Evolutionary conservation across 30 jellyfish, hydroid and myxozoan species (phyloP).

Genomic region (Euphysa ruthae): DNA sequence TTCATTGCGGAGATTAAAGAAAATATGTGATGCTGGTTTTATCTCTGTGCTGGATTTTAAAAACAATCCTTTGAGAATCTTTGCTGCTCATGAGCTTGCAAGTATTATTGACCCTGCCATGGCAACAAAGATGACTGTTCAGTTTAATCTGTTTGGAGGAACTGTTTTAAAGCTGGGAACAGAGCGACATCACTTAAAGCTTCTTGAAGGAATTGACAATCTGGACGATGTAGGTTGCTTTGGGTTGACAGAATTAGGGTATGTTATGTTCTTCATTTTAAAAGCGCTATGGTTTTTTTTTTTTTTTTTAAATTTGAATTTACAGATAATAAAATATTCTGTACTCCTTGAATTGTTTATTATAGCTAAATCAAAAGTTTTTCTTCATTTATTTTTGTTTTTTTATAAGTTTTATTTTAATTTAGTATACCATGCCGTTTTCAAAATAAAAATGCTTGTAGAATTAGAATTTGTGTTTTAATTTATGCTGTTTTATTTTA

Average conservation of each 20-base stretch:
- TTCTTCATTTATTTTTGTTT: too few relatives aligned
- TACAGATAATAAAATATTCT: too few relatives aligned
- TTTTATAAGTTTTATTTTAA: too few relatives aligned
- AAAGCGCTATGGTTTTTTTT: too few relatives aligned
- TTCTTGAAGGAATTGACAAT: conserved; percentile 60
- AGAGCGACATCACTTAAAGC: conserved; percentile 63
- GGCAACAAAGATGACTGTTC: conserved; percentile 93
- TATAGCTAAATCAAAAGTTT: too few relatives aligned
- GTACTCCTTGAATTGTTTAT: too few relatives aligned
- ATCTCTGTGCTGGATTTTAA: conserved; percentile 73
- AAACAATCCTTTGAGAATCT: conserved; percentile 64
- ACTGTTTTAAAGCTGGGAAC: conserved; percentile 82
- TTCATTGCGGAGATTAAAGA: conserved; percentile 62
- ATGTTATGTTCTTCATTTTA: too few relatives aligned
- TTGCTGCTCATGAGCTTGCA: conserved; percentile 92
- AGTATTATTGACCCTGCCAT: conserved; percentile 81
- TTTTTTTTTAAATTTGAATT: too few relatives aligned
- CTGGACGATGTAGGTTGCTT: conserved; percentile 84
- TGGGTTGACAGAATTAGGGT: conserved; percentile 83
- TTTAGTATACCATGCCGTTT: too few relatives aligned
- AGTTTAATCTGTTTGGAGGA: conserved; percentile 83
- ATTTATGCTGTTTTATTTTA: too few relatives aligned
- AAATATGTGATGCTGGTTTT: conserved; percentile 84
- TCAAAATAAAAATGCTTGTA: too few relatives aligned
- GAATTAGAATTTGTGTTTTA: too few relatives aligned